Evolutionary conservation across 2,797 vertebrate genomes (phyloP).

Genomic region (Tarsius wallacei): DNA sequence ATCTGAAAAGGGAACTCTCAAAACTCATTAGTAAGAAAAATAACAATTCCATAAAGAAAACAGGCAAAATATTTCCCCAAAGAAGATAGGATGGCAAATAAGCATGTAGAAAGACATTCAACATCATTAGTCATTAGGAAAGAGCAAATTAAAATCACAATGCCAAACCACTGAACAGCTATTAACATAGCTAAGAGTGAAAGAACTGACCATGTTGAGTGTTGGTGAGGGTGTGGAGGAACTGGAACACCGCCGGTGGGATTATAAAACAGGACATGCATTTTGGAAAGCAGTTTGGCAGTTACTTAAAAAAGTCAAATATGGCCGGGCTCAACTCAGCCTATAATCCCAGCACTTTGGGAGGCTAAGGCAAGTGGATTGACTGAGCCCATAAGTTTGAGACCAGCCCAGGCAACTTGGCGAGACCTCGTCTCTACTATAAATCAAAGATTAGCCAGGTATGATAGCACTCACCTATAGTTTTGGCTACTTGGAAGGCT

Average conservation of each 20-base stretch:
- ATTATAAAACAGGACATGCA: background rate
- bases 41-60: background rate
- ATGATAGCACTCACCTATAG: no score
- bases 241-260: background rate
- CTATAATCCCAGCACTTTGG: no score
- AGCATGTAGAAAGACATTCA: background rate
- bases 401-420: no score
- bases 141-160: constrained; percentile 39
- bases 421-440: no score
- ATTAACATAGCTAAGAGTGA: background rate
- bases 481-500: no score
- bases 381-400: no score
- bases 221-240: background rate
- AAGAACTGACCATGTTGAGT: background rate
- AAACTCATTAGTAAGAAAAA: constrained; percentile 52
- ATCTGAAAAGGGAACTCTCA: constrained; percentile 3
- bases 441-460: no score
- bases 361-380: no score
- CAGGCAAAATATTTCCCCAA: background rate
- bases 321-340: no score
- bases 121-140: background rate
- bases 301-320: no score
- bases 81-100: background rate
- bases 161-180: background rate
- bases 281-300: constrained; percentile 15